phyloP scores from a whole-genome alignment of 2,888 invertebrate species.

The Unio delphinus region DNA sequence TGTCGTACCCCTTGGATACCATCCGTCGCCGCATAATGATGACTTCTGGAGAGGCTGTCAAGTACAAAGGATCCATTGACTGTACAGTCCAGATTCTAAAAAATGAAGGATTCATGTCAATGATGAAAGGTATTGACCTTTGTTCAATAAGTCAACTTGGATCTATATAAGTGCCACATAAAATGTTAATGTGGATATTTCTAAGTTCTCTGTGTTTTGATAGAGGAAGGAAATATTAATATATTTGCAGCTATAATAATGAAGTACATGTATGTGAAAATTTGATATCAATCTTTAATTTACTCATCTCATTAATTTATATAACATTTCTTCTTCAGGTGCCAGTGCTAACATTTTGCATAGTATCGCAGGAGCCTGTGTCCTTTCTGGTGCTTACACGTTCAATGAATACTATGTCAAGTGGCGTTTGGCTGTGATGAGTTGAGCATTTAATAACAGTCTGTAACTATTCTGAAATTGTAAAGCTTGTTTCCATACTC shows the following conservation, averaged over 20 bases:
- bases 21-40: conserved; percentile 97
- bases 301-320: neutral
- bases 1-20: conserved; percentile 97
- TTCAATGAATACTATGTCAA: conserved; percentile 64
- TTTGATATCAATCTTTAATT: too few relatives aligned
- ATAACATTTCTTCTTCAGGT: conserved; percentile 21
- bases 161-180: too few relatives aligned
- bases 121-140: conserved; percentile 84
- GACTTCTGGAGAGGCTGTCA: conserved; percentile 81
- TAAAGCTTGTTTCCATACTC: too few relatives aligned
- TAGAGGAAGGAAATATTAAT: too few relatives aligned
- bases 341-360: conserved; percentile 71
- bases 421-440: conserved; percentile 9
- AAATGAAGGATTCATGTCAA: conserved; percentile 86
- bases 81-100: conserved; percentile 91
- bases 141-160: too few relatives aligned
- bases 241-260: too few relatives aligned
- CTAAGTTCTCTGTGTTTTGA: too few relatives aligned
- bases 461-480: too few relatives aligned
- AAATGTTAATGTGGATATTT: too few relatives aligned
- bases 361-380: conserved; percentile 71
- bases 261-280: too few relatives aligned
- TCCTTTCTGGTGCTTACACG: conserved; percentile 69
- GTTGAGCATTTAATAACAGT: too few relatives aligned
- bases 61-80: conserved; percentile 86